A percentile compares a stretch with the other conserved stretches of the same genome.
phyloP scores from a whole-genome alignment of 2,888 invertebrate species.

The Drosophila sordidula region DNA sequence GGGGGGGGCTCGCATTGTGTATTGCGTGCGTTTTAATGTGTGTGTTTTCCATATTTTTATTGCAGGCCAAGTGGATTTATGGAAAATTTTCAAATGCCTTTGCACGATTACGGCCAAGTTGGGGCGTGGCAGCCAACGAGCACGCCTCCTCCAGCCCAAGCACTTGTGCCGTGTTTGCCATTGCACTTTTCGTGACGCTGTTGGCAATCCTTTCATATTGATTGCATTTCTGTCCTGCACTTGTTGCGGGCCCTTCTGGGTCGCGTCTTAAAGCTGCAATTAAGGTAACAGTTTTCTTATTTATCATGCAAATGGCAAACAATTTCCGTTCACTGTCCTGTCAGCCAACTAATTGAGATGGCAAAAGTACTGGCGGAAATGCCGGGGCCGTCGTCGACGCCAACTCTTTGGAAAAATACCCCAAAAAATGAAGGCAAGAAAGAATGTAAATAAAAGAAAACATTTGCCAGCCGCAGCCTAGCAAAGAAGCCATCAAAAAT shows the following conservation, averaged over 20 bases:
- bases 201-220: slow-evolving; percentile 30
- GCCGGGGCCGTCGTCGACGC: slow-evolving; percentile 4
- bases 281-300: slow-evolving; percentile 44
- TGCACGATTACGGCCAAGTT: slow-evolving; percentile 40
- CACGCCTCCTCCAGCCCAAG: background rate
- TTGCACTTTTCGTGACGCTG: slow-evolving; percentile 48
- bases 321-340: slow-evolving; percentile 74
- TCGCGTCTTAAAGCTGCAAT: slow-evolving; percentile 31
- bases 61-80: slow-evolving; percentile 70
- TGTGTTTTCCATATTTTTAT: slow-evolving; percentile 38
- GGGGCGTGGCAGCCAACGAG: slow-evolving; percentile 26
- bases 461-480: slow-evolving; percentile 44
- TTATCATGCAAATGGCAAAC: slow-evolving; percentile 63
- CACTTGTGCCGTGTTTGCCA: slow-evolving; percentile 24
- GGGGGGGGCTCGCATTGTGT: slow-evolving; percentile 15
- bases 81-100: slow-evolving; percentile 59
- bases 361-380: slow-evolving; percentile 65
- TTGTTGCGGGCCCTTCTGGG: slow-evolving; percentile 23
- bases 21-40: slow-evolving; percentile 46
- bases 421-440: background rate
- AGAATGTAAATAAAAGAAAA: slow-evolving; percentile 29
- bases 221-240: slow-evolving; percentile 33
- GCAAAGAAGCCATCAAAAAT: slow-evolving; percentile 70
- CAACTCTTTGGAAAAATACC: slow-evolving; percentile 4
- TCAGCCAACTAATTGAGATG: slow-evolving; percentile 73